A percentile compares a stretch with the other conserved stretches of the same genome.
phyloP scores from a whole-genome alignment of 2,888 invertebrate genomes.

The Norana najaformis region DNA sequence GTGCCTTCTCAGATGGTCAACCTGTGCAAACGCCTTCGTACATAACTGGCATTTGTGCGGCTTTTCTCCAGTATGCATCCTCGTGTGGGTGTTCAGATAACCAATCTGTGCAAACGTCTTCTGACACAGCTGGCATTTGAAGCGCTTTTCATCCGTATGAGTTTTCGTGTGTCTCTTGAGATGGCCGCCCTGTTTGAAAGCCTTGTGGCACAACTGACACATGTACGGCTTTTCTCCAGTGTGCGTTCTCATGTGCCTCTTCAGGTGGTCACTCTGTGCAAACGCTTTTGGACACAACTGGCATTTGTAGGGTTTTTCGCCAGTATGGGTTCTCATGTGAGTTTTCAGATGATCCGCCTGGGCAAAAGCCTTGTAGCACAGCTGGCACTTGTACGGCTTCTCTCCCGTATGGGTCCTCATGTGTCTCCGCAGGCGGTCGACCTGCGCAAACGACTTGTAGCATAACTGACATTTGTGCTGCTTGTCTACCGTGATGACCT shows the following conservation, averaged over 20 bases:
- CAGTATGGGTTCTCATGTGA: constrained; percentile 55
- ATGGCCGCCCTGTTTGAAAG: not conserved
- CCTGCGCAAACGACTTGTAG: not conserved
- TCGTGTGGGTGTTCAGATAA: constrained; percentile 19
- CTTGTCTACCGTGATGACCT: not conserved
- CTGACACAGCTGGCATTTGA: constrained; percentile 17
- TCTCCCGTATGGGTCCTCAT: constrained; percentile 2
- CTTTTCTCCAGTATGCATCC: not conserved
- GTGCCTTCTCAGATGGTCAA: constrained; percentile 10
- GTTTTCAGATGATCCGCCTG: not conserved
- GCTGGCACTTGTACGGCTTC: constrained; percentile 18
- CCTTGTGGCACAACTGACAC: constrained; percentile 24
- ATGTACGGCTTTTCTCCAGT: constrained; percentile 17
- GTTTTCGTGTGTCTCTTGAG: constrained; percentile 17
- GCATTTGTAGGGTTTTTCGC: constrained; percentile 96
- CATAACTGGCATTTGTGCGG: constrained; percentile 16
- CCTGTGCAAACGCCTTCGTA: constrained; percentile 14
- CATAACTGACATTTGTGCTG: constrained; percentile 17
- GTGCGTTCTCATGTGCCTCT: constrained; percentile 99
- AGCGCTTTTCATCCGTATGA: not conserved
- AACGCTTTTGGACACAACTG: constrained; percentile 98
- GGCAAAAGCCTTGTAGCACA: constrained; percentile 14
- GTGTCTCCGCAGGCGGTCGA: not conserved
- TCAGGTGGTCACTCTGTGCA: constrained; percentile 97
- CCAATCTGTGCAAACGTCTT: constrained; percentile 6